phyloP scores from a whole-genome alignment of 2,888 invertebrate genomes.

The Stenoptilia bipunctidactyla region DNA sequence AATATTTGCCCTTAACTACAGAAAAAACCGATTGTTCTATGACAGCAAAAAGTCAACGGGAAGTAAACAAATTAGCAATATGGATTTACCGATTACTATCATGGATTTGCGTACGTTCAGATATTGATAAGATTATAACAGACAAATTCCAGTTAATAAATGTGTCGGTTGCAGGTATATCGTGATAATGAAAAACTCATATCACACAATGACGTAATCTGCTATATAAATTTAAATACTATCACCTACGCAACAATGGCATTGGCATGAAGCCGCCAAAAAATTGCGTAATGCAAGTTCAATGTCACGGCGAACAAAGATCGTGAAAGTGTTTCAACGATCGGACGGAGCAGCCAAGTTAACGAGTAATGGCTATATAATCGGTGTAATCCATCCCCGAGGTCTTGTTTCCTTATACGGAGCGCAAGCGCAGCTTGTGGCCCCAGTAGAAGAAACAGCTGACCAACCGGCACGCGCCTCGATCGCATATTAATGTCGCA shows the following conservation, averaged over 20 bases:
- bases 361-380: constrained; percentile 63
- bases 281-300: constrained; percentile 58
- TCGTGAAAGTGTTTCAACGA: constrained; percentile 48
- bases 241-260: constrained; percentile 28
- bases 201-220: no score
- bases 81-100: no score
- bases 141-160: no score
- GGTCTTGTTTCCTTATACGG: constrained; percentile 62
- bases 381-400: constrained; percentile 62
- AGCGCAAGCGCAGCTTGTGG: constrained; percentile 60
- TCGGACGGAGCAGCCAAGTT: constrained; percentile 22
- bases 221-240: no score
- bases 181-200: no score
- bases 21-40: no score
- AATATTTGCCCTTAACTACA: no score
- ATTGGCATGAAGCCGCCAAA: constrained; percentile 41
- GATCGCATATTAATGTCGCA: constrained; percentile 60
- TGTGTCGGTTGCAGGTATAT: no score
- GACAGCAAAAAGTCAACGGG: no score
- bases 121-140: no score
- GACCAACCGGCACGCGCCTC: constrained; percentile 61
- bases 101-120: no score
- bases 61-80: no score
- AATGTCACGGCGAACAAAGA: constrained; percentile 61
- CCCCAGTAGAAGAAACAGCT: constrained; percentile 64